phyloP scores from a whole-genome alignment of 2,113 vertebrate genomes.

The Benitochromis conjunctus region DNA sequence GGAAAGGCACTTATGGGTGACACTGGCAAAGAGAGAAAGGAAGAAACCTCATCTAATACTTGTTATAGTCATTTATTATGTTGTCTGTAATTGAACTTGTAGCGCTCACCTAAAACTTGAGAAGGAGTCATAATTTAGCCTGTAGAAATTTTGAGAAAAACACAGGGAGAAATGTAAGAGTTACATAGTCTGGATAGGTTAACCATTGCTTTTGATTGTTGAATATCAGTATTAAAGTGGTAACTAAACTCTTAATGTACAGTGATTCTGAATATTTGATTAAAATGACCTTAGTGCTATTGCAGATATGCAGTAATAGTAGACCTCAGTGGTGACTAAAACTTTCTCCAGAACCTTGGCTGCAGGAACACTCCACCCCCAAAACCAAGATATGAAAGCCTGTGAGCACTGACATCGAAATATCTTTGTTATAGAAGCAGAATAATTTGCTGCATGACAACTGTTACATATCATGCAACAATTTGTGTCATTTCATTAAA shows the following conservation, averaged over 20 bases:
- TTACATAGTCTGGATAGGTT: neutral
- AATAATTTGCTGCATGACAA: neutral
- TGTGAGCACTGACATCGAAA: neutral
- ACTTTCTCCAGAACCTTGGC: neutral
- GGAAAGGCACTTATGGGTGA: neutral
- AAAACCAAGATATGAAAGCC: neutral
- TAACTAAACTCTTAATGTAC: slow-evolving; percentile 4
- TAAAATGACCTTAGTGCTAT: slow-evolving; percentile 1
- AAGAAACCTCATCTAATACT: neutral
- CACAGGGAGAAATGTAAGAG: neutral
- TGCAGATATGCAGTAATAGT: neutral
- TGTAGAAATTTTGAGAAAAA: neutral
- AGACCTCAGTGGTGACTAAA: neutral
- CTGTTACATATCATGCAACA: neutral
- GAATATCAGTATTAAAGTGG: neutral
- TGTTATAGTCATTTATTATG: neutral
- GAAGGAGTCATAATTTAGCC: neutral
- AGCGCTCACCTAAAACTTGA: neutral
- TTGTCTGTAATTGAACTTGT: neutral
- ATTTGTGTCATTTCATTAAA: neutral
- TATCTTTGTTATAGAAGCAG: neutral
- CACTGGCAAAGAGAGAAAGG: neutral
- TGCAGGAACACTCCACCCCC: neutral
- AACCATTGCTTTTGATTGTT: neutral
- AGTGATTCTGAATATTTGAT: slow-evolving; percentile 22